These are phyloP conservation scores for Globodera ellingtonae DNA, from an alignment of 1,140 invertebrate genomes.

Conservation along the genomic window DNA sequence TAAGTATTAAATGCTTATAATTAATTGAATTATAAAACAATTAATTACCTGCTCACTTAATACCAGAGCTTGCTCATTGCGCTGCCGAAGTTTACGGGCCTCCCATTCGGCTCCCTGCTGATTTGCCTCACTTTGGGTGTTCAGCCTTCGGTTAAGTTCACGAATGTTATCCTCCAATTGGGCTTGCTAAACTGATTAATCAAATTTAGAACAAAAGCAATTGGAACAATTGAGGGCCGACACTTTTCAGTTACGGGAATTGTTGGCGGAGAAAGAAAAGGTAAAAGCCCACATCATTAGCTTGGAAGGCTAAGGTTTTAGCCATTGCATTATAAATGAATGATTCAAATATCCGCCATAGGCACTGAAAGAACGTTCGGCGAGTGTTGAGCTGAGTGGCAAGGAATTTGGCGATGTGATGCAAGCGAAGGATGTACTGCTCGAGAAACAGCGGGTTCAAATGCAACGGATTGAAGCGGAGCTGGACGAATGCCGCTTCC, in stretches of 20 bases:
- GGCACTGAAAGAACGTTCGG: conserved; percentile 17
- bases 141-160: conserved; percentile 55
- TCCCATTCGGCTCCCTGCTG: conserved; percentile 52
- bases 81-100: conserved; percentile 53
- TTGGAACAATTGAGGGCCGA: conserved; percentile 44
- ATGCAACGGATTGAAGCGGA: conserved; percentile 37
- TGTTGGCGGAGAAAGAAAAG: conserved; percentile 32
- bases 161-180: conserved; percentile 62
- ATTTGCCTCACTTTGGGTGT: conserved; percentile 47
- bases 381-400: conserved; percentile 33
- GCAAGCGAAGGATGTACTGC: conserved; percentile 44
- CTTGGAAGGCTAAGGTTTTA: not conserved
- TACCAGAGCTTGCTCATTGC: conserved; percentile 59
- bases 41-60: conserved; percentile 49
- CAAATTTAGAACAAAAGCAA: conserved; percentile 8
- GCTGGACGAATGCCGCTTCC: conserved; percentile 44
- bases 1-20: no score
- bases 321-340: not conserved
- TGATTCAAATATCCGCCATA: not conserved
- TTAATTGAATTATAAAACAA: no score
- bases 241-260: conserved; percentile 34
- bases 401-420: conserved; percentile 41
- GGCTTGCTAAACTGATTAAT: conserved; percentile 50
- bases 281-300: not conserved
- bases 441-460: conserved; percentile 42